phyloP scores from a whole-genome alignment of 2,888 invertebrate species.

The Anthoptus insignis region DNA sequence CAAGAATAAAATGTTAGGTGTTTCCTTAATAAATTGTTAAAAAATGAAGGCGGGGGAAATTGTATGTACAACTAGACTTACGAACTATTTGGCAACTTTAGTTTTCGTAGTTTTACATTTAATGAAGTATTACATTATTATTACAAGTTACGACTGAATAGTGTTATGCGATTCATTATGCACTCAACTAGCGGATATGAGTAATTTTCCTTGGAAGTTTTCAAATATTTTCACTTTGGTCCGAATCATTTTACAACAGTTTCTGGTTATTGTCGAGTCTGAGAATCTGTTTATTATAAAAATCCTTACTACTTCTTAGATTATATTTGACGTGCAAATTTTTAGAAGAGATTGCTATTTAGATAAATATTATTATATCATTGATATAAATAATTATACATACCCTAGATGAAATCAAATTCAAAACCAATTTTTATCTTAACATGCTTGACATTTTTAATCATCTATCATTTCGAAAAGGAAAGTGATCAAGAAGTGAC shows the following conservation, averaged over 20 bases:
- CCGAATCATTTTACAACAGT: constrained; percentile 25
- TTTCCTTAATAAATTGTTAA: not conserved
- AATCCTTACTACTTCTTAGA: constrained; percentile 18
- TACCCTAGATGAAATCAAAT: too few relatives aligned
- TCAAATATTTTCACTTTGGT: constrained; percentile 51
- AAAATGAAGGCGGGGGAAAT: not conserved
- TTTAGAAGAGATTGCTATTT: too few relatives aligned
- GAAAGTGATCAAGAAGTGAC: too few relatives aligned
- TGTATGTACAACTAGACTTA: not conserved
- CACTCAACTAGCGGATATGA: constrained; percentile 59
- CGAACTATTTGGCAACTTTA: constrained; percentile 9
- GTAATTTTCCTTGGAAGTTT: constrained; percentile 58
- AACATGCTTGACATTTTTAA: too few relatives aligned
- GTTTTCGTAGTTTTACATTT: not conserved
- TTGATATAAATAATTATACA: too few relatives aligned
- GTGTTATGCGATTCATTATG: constrained; percentile 47
- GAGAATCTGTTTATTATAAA: constrained; percentile 27
- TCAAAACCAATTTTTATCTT: too few relatives aligned
- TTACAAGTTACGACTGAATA: constrained; percentile 35
- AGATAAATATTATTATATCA: too few relatives aligned
- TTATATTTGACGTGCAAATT: constrained; percentile 5
- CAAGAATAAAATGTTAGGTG: constrained; percentile 39
- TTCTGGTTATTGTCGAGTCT: constrained; percentile 40
- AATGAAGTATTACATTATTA: constrained; percentile 22
- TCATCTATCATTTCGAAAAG: too few relatives aligned